These are phyloP conservation scores for Perdita meconis DNA, from an alignment of 2,888 invertebrate genomes.

Conservation along the genomic window DNA sequence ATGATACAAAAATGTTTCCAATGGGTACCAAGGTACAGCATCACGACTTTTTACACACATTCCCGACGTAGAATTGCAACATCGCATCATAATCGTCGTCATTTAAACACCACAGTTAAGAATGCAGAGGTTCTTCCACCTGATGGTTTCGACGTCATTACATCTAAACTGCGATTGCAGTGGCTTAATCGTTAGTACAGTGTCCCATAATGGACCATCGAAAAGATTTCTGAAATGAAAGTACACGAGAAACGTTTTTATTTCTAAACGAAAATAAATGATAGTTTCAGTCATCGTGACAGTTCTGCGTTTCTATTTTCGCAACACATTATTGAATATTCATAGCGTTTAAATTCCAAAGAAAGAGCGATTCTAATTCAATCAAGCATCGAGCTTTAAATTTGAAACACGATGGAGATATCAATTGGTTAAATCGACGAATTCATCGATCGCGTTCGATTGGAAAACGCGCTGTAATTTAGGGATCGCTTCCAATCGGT, in stretches of 20 bases:
- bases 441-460: background rate
- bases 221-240: conserved; percentile 5
- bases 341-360: too few species aligned
- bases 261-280: too few species aligned
- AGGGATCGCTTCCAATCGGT: background rate
- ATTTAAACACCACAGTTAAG: conserved; percentile 2
- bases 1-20: too few species aligned
- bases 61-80: conserved; percentile 13
- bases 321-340: too few species aligned
- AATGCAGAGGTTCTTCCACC: background rate
- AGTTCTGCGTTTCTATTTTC: too few species aligned
- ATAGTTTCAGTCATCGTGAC: too few species aligned
- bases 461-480: background rate
- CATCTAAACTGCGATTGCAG: conserved; percentile 2
- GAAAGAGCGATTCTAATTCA: too few species aligned
- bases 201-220: background rate
- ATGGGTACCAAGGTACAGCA: too few species aligned
- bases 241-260: too few species aligned
- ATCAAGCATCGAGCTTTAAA: background rate
- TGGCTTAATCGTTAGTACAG: conserved; percentile 5
- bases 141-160: background rate
- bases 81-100: conserved; percentile 7
- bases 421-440: too few species aligned
- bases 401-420: too few species aligned
- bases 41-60: background rate